Evolutionary conservation across 2,888 invertebrate species (phyloP).

Genomic region (Sphaeridia pumilis): DNA sequence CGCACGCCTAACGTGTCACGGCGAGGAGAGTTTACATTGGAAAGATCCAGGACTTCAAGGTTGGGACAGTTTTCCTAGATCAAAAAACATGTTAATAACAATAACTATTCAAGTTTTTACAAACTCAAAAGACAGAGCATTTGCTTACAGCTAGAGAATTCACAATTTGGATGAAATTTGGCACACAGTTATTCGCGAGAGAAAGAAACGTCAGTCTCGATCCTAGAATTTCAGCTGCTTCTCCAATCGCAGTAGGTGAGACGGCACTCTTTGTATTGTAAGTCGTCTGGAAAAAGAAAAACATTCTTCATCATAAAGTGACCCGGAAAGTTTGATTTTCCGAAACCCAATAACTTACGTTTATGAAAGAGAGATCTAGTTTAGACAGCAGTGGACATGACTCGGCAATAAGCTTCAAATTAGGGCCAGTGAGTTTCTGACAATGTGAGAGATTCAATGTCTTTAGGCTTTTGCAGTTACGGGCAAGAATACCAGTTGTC

Average conservation of each 20-base stretch:
- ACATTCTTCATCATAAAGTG: no score
- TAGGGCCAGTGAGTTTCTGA: conserved; percentile 63
- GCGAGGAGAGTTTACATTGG: conserved; percentile 60
- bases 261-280: conserved; percentile 55
- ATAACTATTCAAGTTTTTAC: no score
- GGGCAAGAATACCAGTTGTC: conserved; percentile 57
- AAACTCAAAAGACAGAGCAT: conserved; percentile 32
- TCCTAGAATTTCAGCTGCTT: conserved; percentile 57
- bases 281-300: conserved; percentile 44
- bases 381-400: conserved; percentile 57
- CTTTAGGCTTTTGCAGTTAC: conserved; percentile 55
- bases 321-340: no score
- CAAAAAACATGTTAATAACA: no score
- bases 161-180: conserved; percentile 64
- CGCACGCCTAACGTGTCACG: conserved; percentile 61
- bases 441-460: conserved; percentile 67
- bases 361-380: conserved; percentile 64
- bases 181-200: conserved; percentile 68
- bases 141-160: conserved; percentile 61
- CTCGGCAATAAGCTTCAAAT: conserved; percentile 58
- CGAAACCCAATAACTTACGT: conserved; percentile 49
- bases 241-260: conserved; percentile 52
- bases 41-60: conserved; percentile 66
- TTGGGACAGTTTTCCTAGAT: conserved; percentile 62
- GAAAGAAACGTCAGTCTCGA: conserved; percentile 61